Evolutionary conservation across 2,888 invertebrate species (phyloP).

Genomic region (Noctua fimbriata): DNA sequence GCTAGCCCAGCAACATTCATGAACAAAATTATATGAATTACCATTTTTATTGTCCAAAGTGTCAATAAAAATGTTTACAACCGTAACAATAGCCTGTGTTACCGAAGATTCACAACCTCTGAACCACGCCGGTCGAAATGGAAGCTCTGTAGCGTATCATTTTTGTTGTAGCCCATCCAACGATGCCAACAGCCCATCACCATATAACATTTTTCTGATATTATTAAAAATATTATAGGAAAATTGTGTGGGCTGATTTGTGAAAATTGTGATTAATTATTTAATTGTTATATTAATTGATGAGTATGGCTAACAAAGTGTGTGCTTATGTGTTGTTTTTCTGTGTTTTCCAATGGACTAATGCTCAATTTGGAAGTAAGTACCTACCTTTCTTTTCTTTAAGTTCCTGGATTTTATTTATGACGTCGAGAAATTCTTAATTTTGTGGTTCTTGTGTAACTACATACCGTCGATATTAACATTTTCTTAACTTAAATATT

Average conservation of each 20-base stretch:
- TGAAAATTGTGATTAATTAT: conserved; percentile 8
- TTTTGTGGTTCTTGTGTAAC: background rate
- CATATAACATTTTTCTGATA: conserved; percentile 22
- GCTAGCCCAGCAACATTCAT: background rate
- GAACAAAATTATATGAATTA: background rate
- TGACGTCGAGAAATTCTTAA: background rate
- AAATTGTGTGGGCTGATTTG: conserved; percentile 17
- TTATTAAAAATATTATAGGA: background rate
- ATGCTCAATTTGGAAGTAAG: conserved; percentile 88
- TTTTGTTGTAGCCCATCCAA: conserved; percentile 79
- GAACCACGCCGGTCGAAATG: conserved; percentile 76
- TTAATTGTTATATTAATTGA: background rate
- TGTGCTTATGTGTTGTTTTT: conserved; percentile 72
- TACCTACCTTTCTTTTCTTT: conserved; percentile 44
- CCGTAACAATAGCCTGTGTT: conserved; percentile 18
- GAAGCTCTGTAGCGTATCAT: conserved; percentile 85
- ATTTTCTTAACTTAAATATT: background rate
- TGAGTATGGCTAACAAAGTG: conserved; percentile 62
- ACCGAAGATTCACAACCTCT: conserved; percentile 77
- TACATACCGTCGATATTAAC: background rate
- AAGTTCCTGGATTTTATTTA: background rate
- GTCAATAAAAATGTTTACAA: background rate
- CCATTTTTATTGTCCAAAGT: background rate
- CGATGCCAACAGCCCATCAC: conserved; percentile 60
- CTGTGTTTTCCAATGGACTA: conserved; percentile 77